These are phyloP conservation scores for Phaedon cochleariae DNA, from an alignment of 2,888 invertebrate genomes.

Conservation along the genomic window DNA sequence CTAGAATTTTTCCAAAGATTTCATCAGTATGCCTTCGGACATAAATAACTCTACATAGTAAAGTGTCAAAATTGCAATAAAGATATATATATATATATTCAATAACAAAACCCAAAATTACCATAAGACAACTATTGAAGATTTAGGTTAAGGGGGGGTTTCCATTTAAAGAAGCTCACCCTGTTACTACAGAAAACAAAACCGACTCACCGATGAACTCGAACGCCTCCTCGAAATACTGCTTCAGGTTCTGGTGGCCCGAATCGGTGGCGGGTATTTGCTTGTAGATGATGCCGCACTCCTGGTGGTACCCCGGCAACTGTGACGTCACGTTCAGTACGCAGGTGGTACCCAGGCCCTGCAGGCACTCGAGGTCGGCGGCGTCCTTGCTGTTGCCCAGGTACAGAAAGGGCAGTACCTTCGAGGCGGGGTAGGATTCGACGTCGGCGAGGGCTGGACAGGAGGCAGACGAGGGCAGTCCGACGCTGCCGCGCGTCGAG, in stretches of 20 bases:
- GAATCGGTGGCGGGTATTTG: constrained; percentile 85
- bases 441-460: constrained; percentile 69
- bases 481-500: constrained; percentile 47
- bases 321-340: constrained; percentile 85
- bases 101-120: too few relatives aligned
- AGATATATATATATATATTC: too few relatives aligned
- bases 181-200: too few relatives aligned
- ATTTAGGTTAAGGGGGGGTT: too few relatives aligned
- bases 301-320: constrained; percentile 75
- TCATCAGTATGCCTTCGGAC: too few relatives aligned
- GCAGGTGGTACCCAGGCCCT: constrained; percentile 74
- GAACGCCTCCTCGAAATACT: constrained; percentile 88
- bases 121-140: too few relatives aligned
- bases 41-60: too few relatives aligned
- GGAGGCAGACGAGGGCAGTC: constrained; percentile 61
- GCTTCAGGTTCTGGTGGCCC: constrained; percentile 84
- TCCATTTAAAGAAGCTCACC: too few relatives aligned
- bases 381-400: constrained; percentile 86
- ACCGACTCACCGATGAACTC: constrained; percentile 79
- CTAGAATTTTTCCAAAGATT: too few relatives aligned
- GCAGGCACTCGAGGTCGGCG: constrained; percentile 73
- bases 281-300: constrained; percentile 73
- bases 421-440: constrained; percentile 79
- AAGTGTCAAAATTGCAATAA: too few relatives aligned
- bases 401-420: constrained; percentile 81